phyloP scores from a whole-genome alignment of 1,140 invertebrate species.

The Heliconius nattereri region DNA sequence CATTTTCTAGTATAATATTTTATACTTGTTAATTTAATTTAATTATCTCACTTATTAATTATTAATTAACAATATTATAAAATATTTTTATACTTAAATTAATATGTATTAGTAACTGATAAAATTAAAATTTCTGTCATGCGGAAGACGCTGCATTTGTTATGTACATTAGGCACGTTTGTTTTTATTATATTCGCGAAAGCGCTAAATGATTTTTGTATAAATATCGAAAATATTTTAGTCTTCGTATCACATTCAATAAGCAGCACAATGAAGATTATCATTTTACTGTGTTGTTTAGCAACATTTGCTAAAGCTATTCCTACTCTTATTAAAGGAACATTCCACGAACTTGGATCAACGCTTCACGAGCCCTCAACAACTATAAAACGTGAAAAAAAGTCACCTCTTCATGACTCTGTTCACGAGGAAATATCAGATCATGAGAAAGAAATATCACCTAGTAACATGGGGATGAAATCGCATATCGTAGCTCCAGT shows the following conservation, averaged over 20 bases:
- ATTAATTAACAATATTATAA: not conserved
- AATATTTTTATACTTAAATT: not conserved
- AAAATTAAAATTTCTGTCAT: conserved; percentile 17
- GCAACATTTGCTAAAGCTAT: conserved; percentile 53
- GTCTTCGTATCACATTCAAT: conserved; percentile 52
- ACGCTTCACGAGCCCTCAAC: conserved; percentile 32
- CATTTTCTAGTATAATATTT: no score
- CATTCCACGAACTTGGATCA: conserved; percentile 35
- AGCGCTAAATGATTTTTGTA: conserved; percentile 51
- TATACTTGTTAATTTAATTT: no score
- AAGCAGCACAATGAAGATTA: conserved; percentile 63
- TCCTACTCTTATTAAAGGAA: conserved; percentile 44
- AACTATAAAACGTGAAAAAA: conserved; percentile 52
- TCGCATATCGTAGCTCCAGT: not conserved
- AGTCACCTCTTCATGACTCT: conserved; percentile 45
- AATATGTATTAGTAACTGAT: not conserved
- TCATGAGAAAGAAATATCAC: conserved; percentile 25
- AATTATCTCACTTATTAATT: no score
- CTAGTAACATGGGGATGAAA: conserved; percentile 10
- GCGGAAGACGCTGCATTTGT: conserved; percentile 49
- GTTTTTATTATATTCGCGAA: conserved; percentile 41
- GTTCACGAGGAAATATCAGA: conserved; percentile 28
- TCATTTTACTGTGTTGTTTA: conserved; percentile 61
- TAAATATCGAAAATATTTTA: conserved; percentile 55
- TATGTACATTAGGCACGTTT: conserved; percentile 57